These are phyloP conservation scores for Trissolcus japonicus DNA, from an alignment of 2,888 invertebrate species.

Conservation along the genomic window DNA sequence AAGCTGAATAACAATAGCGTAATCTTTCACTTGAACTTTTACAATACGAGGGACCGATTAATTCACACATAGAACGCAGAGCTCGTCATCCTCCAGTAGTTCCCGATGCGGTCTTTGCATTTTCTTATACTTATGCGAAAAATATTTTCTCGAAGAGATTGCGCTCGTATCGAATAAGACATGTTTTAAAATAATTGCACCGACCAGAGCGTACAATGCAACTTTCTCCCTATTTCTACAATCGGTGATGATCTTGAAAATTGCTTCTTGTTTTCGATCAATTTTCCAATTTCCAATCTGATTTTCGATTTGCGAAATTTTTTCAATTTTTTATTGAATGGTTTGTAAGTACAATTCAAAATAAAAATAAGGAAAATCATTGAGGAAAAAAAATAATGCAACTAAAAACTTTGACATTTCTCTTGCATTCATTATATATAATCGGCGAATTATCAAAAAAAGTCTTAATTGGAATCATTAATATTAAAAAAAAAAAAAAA, in stretches of 20 bases:
- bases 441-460: no score
- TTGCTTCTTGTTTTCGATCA: neutral
- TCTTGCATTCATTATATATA: no score
- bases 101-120: neutral
- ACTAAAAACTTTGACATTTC: no score
- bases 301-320: neutral
- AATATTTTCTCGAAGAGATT: constrained; percentile 28
- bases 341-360: no score
- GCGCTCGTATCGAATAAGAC: constrained; percentile 6
- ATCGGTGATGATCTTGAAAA: constrained; percentile 32
- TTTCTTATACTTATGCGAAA: constrained; percentile 10
- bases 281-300: neutral
- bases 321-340: no score
- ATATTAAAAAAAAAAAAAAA: no score
- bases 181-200: constrained; percentile 26
- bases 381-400: neutral
- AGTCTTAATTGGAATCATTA: no score
- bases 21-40: constrained; percentile 5
- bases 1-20: constrained; percentile 2
- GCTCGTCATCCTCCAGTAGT: constrained; percentile 11
- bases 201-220: constrained; percentile 38
- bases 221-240: constrained; percentile 53
- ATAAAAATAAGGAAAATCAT: neutral
- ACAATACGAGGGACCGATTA: no score
- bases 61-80: neutral